Evolutionary conservation across 2,888 invertebrate species (phyloP), one percentile per base, ranked within the genome.

Genomic region (Drosophila atripex): DNA sequence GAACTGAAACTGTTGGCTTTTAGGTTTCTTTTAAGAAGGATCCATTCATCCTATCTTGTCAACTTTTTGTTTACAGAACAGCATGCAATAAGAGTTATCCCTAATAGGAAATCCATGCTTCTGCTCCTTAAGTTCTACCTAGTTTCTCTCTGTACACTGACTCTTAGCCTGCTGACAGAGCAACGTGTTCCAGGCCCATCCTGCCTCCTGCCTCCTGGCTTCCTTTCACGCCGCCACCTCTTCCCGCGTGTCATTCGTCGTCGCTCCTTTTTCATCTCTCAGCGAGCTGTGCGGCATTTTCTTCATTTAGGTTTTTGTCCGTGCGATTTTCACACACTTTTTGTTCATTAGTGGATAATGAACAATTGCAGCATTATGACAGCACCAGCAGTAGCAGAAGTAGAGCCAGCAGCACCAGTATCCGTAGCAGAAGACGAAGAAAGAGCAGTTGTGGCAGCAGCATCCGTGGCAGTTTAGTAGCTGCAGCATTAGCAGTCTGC

Each of bases 341-440:
- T 88, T 89, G 90, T 89, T 89, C 89, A 90, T 89, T 89, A 89
- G 89, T 88, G 86, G 88, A 89, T 89, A 89, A 89, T 89, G 89
- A 85, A 85, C 85, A 85, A 88, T 87, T 84, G 84, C 88, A 86
- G 87, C 87, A 87, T 88, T 85, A 85, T 85, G 85, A 85, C 88
- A 85, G 85, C 76, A 73, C 55, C 71, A 73, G 77, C 75, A 76
- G 65, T 23, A 63, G 68, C 56, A 47, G 32, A 28, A 47, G 21
- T 39, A 59, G 52, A 7, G 35, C 16, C 43, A 59, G 49, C 8
- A 35, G n/a, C n/a, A n/a, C n/a, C 16, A 57, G 50, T 12, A 30
- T 11, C 32, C 25, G 75, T 12, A 8, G 52, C 41, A n/a, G 6
- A 35, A 35, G 35, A 35, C 39, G 16, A 41, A 11, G 18, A 21